phyloP scores from a whole-genome alignment of 2,888 invertebrate species.

The Eristalinus sepulchralis region DNA sequence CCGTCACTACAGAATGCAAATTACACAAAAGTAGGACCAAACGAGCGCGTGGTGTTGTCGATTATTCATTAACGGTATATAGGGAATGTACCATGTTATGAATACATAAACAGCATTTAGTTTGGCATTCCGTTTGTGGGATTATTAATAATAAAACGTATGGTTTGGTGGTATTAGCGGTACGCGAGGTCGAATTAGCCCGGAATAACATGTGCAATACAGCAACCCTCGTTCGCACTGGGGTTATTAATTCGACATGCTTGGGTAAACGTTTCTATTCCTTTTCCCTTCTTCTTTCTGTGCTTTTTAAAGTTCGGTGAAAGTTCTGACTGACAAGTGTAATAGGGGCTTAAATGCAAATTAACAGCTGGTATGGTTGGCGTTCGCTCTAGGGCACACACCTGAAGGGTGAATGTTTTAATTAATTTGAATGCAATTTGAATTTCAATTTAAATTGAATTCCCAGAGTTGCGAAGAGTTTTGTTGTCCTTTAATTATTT shows the following conservation, averaged over 20 bases:
- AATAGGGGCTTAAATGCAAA: constrained; percentile 58
- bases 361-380: constrained; percentile 35
- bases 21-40: constrained; percentile 62
- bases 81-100: constrained; percentile 58
- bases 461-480: constrained; percentile 20
- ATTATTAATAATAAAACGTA: constrained; percentile 67
- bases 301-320: background rate
- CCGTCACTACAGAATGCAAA: constrained; percentile 49
- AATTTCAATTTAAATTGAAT: constrained; percentile 56
- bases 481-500: constrained; percentile 55
- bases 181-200: constrained; percentile 54
- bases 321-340: constrained; percentile 19
- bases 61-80: constrained; percentile 69
- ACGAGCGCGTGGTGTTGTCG: constrained; percentile 61
- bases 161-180: constrained; percentile 51
- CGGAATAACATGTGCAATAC: constrained; percentile 48
- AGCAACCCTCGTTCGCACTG: background rate
- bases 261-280: constrained; percentile 17
- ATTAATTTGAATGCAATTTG: constrained; percentile 64
- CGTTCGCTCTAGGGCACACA: background rate
- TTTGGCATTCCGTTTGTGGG: constrained; percentile 61
- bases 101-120: constrained; percentile 69
- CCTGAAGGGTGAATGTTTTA: constrained; percentile 38
- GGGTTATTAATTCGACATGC: constrained; percentile 51
- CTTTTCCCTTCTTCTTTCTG: background rate